Conservation (phyloP, 2,113 vertebrate genomes). For the Carettochelys insculpta region DNA sequence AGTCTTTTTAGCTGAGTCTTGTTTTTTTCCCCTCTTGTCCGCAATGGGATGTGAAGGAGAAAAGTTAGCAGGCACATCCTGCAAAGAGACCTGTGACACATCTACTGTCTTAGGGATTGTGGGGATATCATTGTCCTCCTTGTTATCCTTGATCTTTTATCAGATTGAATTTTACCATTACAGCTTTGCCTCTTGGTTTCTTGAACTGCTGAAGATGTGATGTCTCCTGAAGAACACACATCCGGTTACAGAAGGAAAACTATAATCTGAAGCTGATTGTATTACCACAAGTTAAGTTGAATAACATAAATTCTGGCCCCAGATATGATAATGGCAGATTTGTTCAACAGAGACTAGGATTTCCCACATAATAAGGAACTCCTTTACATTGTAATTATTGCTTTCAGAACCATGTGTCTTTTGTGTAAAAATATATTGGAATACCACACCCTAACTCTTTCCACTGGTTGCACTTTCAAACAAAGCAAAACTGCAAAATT, state of each 20-base stretch:
- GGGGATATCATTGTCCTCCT: rapidly evolving
- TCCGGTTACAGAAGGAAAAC: background rate
- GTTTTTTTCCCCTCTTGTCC: background rate
- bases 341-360: background rate
- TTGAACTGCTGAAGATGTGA: background rate
- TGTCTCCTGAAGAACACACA: background rate
- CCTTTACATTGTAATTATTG: background rate
- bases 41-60: background rate
- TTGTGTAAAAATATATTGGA: background rate
- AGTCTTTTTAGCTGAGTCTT: background rate
- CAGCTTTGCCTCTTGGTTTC: background rate
- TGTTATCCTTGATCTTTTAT: background rate
- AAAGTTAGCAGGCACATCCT: background rate
- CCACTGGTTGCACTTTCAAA: background rate
- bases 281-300: background rate
- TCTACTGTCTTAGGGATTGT: rapidly evolving
- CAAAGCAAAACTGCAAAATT: background rate
- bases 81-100: background rate
- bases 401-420: background rate
- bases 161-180: background rate
- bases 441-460: background rate
- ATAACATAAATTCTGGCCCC: background rate
- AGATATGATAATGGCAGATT: background rate
- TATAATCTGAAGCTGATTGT: background rate
- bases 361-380: background rate